Evolutionary conservation across 1,140 invertebrate genomes (phyloP), one percentile per base, ranked within the genome.

Genomic region (Aphelenchoides fujianensis): DNA sequence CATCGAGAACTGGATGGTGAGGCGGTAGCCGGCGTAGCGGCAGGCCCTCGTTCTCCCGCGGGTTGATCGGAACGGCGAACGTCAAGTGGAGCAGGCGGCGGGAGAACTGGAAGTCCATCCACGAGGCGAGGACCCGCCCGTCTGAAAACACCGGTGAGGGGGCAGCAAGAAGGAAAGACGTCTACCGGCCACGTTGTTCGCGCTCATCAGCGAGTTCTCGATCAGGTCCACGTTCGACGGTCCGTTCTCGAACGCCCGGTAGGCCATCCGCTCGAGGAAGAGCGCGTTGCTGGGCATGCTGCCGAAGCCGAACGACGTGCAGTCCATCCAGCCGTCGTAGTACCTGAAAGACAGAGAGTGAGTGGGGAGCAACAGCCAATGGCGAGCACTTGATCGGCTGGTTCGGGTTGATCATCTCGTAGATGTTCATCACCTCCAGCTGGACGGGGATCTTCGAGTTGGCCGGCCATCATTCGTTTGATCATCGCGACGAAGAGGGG

Each of bases 301-400:
- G 27, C 59, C 59, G 27, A 61, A 61, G n/a, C 59, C 59, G 36
- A 61, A 31, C 16, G 59, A 61, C n/a, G 31, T 19, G 2, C 59
- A 61, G n/a, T 61, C 59, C 59, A 61, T n/a, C n/a, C n/a, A 61
- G n/a, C 31, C 59, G 36, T 61, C 59, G 59, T 30, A n/a, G 36
- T 30, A 2, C 31, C 59, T 61, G n/a, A n/a, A n/a, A n/a, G n/a
- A n/a, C n/a, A 1, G 36, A 7, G 41, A 19, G 12, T 48, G 12
- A 23, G 12, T 16, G 12, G 12, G 23, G 23, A 16, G 12, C 12
- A 48, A 16, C 41, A 48, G 12, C 23, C 23, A 16, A 48, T 23
- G 12, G 23, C 23, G 23, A 12, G 23, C 41, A 48, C 41, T 23
- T 12, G 12, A 48, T 48, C 12, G 41, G 12, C 23, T 48, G 12